Evolutionary conservation across 2,113 vertebrate species (phyloP).

Genomic region (Trematomus loennbergii): DNA sequence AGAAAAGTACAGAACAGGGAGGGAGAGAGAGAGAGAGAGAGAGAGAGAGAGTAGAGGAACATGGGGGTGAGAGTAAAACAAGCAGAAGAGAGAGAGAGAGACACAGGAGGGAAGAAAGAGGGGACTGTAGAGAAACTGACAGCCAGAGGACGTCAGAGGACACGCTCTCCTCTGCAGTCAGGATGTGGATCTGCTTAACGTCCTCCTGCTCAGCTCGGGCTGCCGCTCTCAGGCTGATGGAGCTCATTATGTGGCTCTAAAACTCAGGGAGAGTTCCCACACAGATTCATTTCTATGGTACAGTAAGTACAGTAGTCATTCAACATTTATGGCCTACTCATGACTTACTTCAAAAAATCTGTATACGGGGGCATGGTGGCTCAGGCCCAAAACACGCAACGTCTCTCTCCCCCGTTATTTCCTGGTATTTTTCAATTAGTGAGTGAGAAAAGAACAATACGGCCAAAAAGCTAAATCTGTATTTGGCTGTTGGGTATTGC

Average conservation of each 20-base stretch:
- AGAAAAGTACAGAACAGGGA: constrained; percentile 21
- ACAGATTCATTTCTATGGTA: neutral
- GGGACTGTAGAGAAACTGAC: constrained; percentile 40
- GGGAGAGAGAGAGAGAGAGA: constrained; percentile 4
- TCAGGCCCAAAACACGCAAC: neutral
- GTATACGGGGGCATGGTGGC: neutral
- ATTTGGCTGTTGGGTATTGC: neutral
- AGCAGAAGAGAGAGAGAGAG: constrained; percentile 33
- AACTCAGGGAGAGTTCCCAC: neutral
- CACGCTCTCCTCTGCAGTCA: constrained; percentile 29
- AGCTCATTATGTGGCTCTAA: neutral
- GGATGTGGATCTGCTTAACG: constrained; percentile 10
- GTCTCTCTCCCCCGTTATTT: constrained; percentile 1
- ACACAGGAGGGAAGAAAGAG: constrained; percentile 36
- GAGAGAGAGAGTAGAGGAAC: constrained; percentile 21
- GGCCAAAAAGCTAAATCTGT: neutral
- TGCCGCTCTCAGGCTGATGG: neutral
- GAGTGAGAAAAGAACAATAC: neutral
- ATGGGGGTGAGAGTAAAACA: constrained; percentile 15
- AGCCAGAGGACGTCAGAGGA: constrained; percentile 28
- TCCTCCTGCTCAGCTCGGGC: constrained; percentile 21
- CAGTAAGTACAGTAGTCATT: neutral
- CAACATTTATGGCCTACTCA: neutral
- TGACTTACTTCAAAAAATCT: neutral
- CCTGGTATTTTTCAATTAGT: neutral